These are phyloP conservation scores for Lysiphlebus fabarum DNA, from an alignment of 1,140 invertebrate genomes.

Conservation along the genomic window DNA sequence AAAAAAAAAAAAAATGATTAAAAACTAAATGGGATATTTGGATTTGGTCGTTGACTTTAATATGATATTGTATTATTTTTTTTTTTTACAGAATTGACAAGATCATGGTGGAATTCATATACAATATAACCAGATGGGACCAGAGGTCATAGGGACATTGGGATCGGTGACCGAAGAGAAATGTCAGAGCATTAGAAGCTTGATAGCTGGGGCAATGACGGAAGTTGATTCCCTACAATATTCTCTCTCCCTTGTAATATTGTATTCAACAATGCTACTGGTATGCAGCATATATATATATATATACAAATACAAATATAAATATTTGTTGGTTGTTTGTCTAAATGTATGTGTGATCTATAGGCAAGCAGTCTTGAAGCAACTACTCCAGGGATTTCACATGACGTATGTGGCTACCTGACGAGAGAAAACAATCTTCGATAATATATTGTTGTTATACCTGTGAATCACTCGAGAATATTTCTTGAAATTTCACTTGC, in stretches of 20 bases:
- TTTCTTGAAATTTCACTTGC: neutral
- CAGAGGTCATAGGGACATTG: constrained; percentile 24
- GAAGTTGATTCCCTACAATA: constrained; percentile 55
- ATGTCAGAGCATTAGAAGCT: constrained; percentile 48
- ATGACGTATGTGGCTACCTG: constrained; percentile 57
- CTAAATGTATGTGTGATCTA: constrained; percentile 40
- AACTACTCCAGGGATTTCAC: constrained; percentile 37
- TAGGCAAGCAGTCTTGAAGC: neutral
- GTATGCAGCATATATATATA: neutral
- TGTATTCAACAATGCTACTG: neutral
- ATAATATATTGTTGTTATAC: constrained; percentile 48
- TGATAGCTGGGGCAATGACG: constrained; percentile 51
- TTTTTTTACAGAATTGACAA: too few species aligned
- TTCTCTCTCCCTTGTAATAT: neutral
- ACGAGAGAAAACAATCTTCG: constrained; percentile 58
- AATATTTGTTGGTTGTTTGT: constrained; percentile 32
- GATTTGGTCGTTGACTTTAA: too few species aligned
- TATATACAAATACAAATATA: neutral
- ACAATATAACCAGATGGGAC: too few species aligned
- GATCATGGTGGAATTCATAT: too few species aligned
- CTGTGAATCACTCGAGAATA: constrained; percentile 14
- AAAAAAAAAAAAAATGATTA: too few species aligned
- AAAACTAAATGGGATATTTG: too few species aligned
- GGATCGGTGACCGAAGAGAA: constrained; percentile 52
- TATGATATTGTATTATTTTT: too few species aligned